Evolutionary conservation across 2,888 invertebrate genomes (phyloP), one percentile per base, ranked within the genome.

Genomic region (Achlya flavicornis): DNA sequence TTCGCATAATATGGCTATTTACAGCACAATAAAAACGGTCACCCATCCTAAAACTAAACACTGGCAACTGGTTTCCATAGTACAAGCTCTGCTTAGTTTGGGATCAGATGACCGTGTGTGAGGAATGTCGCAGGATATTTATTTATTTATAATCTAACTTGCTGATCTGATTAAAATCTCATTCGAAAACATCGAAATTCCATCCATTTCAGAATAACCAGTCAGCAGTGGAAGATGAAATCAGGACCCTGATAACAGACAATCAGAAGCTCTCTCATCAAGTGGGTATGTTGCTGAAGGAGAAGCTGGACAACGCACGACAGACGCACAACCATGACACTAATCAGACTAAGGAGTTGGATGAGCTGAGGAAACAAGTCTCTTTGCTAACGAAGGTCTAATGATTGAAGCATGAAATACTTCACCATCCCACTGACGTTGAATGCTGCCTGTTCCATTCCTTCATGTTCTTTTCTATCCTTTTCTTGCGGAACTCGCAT

Each of bases 181-280:
- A 41, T 41, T 41, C 12, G 12, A 41, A 41, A 41, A 3, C 8
- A 35, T 61, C 12, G 58, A 35, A 58, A 43, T 57, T 4, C 57
- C 32, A 58, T 12, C 8, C 53, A 19, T 53, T 71, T 16, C 74
- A 93, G 93, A 85, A 92, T 84, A 93, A 92, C 66, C 93, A 93
- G 77, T 72, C 82, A 3, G 76, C 81, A 26, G 88, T 93, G 14
- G 93, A 91, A 73, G 86, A 88, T 63, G 93, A 93, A 75, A 90
- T 93, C 63, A 83, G 83, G 64, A 77, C 85, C 0, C 70, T 93
- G n/a, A 92, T 93, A 63, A 74, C 85, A 3, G 93, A 93, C 70
- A 93, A 93, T 69, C 91, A 92, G 66, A 89, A 88, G 58, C 74
- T 93, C 12, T 93, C 93, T 0, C 86, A 90, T n/a, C 91, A 93